Conservation (phyloP, 1,140 invertebrate species). For the Drosophila tropicalis region DNA sequence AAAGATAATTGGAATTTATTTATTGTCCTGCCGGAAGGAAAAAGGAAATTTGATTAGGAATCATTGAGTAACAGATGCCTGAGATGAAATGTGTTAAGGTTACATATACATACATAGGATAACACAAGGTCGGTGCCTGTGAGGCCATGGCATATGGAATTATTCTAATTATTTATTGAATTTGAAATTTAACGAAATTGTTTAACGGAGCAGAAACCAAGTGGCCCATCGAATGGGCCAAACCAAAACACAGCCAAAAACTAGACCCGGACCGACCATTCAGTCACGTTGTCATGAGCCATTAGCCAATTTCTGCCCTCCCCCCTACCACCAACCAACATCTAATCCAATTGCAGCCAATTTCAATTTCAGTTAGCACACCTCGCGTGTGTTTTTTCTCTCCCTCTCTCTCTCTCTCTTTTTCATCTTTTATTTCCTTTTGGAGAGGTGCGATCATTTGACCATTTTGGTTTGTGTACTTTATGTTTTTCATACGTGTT, state of each 20-base stretch:
- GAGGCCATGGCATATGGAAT: not conserved
- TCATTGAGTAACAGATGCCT: no score
- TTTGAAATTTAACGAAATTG: constrained; percentile 18
- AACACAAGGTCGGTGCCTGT: no score
- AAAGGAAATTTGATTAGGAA: not conserved
- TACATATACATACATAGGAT: not conserved
- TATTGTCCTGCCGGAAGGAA: no score
- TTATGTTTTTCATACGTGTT: constrained; percentile 55
- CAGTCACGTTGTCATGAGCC: constrained; percentile 58
- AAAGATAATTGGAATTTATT: not conserved
- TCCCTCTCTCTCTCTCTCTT: no score
- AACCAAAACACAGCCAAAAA: not conserved
- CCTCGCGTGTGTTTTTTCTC: not conserved
- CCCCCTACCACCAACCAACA: constrained; percentile 17
- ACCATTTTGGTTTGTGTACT: constrained; percentile 50
- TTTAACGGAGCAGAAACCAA: constrained; percentile 1
- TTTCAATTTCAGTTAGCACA: constrained; percentile 13
- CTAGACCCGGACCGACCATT: constrained; percentile 30
- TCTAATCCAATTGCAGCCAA: constrained; percentile 7
- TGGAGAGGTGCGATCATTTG: constrained; percentile 50
- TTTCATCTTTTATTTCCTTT: constrained; percentile 47
- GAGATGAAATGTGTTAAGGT: no score
- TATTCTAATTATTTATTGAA: constrained; percentile 26
- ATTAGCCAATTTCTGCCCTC: constrained; percentile 30
- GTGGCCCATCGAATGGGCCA: constrained; percentile 31